phyloP scores from a whole-genome alignment of 2,888 invertebrate species.

The Apoda limacodes region DNA sequence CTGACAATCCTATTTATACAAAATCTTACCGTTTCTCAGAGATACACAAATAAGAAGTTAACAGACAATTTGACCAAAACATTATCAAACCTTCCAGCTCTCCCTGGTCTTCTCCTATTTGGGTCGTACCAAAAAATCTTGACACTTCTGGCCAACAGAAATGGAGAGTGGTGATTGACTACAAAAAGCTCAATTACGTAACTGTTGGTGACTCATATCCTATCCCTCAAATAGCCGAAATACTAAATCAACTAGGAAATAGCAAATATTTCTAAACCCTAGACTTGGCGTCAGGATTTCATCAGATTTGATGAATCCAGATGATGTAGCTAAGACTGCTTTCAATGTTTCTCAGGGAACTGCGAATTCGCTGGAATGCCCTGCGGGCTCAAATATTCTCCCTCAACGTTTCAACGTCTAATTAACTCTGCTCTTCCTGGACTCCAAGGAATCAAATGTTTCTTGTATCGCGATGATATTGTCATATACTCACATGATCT shows the following conservation, averaged over 20 bases:
- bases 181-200: conserved; percentile 14
- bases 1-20: conserved; percentile 12
- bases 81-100: conserved; percentile 23
- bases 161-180: conserved; percentile 15
- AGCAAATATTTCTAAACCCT: neutral
- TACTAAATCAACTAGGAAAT: conserved; percentile 8
- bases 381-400: conserved; percentile 14
- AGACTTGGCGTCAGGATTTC: neutral
- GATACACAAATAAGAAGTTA: conserved; percentile 19
- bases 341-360: conserved; percentile 8
- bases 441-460: conserved; percentile 18
- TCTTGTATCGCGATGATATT: conserved; percentile 16
- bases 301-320: too few relatives aligned
- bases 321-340: conserved; percentile 7
- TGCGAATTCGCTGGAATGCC: conserved; percentile 11
- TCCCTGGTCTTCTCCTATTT: too few relatives aligned
- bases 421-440: conserved; percentile 20
- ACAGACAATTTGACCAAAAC: conserved; percentile 16
- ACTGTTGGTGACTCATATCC: conserved; percentile 14
- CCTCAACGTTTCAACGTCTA: conserved; percentile 15
- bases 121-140: conserved; percentile 17
- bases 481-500: conserved; percentile 11
- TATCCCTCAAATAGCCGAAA: conserved; percentile 11
- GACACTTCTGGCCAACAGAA: conserved; percentile 15
- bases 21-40: conserved; percentile 22